Evolutionary conservation across 2,113 vertebrate species (phyloP).

Genomic region (Silurus glanis): DNA sequence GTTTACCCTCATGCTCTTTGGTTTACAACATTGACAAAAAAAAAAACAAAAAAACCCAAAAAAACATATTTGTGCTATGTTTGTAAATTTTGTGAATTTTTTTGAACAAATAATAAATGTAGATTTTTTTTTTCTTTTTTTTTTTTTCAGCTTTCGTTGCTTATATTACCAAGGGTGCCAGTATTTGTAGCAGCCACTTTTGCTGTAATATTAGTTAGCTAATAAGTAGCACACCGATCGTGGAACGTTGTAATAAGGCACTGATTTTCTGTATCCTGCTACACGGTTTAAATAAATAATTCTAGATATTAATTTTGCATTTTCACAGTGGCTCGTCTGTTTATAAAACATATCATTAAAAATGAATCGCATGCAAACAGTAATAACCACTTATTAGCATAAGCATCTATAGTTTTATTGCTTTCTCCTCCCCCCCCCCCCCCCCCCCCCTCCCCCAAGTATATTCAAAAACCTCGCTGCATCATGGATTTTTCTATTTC

Average conservation of each 20-base stretch:
- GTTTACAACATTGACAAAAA: too few species aligned
- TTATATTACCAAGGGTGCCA: too few species aligned
- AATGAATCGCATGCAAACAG: neutral
- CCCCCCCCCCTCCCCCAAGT: neutral
- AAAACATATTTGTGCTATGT: too few species aligned
- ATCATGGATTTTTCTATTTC: conserved; percentile 35
- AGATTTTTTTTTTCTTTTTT: too few species aligned
- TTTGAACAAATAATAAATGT: too few species aligned
- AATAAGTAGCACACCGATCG: neutral
- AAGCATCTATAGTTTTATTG: neutral
- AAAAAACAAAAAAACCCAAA: too few species aligned
- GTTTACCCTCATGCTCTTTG: too few species aligned
- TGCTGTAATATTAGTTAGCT: neutral
- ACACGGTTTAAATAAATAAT: neutral
- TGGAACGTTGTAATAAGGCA: neutral
- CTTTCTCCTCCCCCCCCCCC: neutral
- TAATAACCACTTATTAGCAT: neutral
- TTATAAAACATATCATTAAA: neutral
- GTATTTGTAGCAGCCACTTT: too few species aligned
- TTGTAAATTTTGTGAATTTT: too few species aligned
- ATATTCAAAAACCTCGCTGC: conserved; percentile 11
- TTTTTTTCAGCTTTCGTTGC: too few species aligned
- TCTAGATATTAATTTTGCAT: neutral
- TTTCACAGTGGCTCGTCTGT: neutral
- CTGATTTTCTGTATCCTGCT: neutral